Evolutionary conservation across 2,888 invertebrate genomes (phyloP).

Genomic region (Synergus laeviventris): DNA sequence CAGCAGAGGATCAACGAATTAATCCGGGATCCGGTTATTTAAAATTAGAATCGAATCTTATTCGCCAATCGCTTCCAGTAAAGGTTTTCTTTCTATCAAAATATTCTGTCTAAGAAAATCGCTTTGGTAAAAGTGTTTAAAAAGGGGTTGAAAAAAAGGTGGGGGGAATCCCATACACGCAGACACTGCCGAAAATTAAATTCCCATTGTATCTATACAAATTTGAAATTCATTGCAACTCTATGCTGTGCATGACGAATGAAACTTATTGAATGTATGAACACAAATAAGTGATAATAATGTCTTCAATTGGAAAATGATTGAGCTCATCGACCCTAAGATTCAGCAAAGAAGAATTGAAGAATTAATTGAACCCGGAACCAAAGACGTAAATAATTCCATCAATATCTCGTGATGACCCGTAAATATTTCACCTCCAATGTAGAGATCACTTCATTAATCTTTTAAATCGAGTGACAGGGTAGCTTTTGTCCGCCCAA

Average conservation of each 20-base stretch:
- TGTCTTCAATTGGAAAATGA: background rate
- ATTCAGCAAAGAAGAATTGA: background rate
- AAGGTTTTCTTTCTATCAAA: conserved; percentile 49
- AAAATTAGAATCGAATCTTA: conserved; percentile 49
- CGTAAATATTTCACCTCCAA: background rate
- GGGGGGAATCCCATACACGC: too few relatives aligned
- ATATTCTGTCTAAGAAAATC: too few relatives aligned
- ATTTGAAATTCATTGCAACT: background rate
- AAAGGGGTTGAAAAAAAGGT: too few relatives aligned
- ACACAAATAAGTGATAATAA: background rate
- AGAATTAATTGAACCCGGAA: background rate
- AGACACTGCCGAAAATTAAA: too few relatives aligned
- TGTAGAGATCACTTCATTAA: background rate
- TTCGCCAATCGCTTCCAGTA: conserved; percentile 51
- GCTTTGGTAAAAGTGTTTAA: too few relatives aligned
- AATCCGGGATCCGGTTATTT: conserved; percentile 54
- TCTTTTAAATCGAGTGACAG: background rate
- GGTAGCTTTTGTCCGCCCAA: background rate
- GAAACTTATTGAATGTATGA: background rate
- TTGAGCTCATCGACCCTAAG: background rate
- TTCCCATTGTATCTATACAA: too few relatives aligned
- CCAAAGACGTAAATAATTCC: background rate
- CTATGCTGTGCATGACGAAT: background rate
- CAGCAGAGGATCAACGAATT: conserved; percentile 51
- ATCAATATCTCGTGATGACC: background rate